Evolutionary conservation across 2,888 invertebrate genomes (phyloP).

Genomic region (Lypha dubia): DNA sequence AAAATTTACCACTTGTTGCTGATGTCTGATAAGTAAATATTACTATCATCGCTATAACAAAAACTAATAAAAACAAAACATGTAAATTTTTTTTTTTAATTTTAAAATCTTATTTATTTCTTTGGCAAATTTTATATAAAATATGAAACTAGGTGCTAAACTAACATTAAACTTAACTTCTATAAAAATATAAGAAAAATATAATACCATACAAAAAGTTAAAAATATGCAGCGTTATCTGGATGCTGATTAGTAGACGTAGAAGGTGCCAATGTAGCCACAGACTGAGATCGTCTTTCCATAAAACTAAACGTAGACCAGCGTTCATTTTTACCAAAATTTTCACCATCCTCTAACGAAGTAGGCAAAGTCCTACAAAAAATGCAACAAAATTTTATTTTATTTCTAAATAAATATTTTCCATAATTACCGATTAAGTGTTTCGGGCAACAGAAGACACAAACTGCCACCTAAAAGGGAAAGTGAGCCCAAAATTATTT

Average conservation of each 20-base stretch:
- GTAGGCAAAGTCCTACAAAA: constrained; percentile 84
- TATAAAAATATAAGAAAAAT: background rate
- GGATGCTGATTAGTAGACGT: constrained; percentile 7
- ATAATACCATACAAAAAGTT: background rate
- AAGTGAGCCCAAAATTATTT: constrained; percentile 84
- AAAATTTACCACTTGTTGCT: too few species aligned
- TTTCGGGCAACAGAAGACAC: constrained; percentile 86
- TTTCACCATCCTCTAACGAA: constrained; percentile 85
- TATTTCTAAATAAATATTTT: background rate
- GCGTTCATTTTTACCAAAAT: constrained; percentile 85
- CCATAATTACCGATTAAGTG: constrained; percentile 80
- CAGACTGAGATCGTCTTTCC: constrained; percentile 77
- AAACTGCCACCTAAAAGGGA: constrained; percentile 84
- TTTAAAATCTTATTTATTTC: too few species aligned
- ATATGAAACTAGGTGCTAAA: background rate
- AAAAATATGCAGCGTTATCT: constrained; percentile 41
- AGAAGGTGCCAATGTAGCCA: constrained; percentile 72
- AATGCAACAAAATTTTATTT: background rate
- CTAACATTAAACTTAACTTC: too few species aligned
- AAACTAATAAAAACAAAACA: background rate
- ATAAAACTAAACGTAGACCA: constrained; percentile 83
- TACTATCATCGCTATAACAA: background rate
- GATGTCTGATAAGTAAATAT: too few species aligned
- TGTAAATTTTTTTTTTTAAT: too few species aligned
- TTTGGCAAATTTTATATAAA: background rate